A percentile compares a stretch with the other conserved stretches of the same genome.
Evolutionary conservation across 2,888 invertebrate species (phyloP).

Genomic region (Nymphalis polychloros): DNA sequence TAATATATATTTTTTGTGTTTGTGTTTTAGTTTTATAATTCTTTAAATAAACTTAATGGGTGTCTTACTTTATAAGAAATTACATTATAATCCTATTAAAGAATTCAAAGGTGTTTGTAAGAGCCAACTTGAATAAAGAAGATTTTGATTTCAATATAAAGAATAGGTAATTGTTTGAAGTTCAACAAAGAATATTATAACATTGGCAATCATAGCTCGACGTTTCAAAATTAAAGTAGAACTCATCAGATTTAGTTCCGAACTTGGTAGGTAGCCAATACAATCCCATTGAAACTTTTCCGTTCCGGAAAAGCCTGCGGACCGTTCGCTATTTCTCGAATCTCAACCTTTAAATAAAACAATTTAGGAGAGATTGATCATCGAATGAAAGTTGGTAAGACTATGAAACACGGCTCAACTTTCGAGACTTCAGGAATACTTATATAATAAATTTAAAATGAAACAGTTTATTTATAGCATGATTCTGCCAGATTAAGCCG

Average conservation of each 20-base stretch:
- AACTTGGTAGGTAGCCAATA: conserved; percentile 74
- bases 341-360: conserved; percentile 55
- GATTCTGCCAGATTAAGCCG: too few species aligned
- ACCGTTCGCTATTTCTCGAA: conserved; percentile 37
- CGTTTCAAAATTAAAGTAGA: conserved; percentile 47
- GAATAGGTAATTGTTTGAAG: conserved; percentile 12
- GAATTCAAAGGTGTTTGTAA: not conserved
- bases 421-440: conserved; percentile 14
- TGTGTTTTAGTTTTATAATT: too few species aligned
- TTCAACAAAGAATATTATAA: conserved; percentile 27
- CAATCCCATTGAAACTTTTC: conserved; percentile 74
- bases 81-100: too few species aligned
- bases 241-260: conserved; percentile 48
- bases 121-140: too few species aligned
- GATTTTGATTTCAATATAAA: not conserved
- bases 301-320: conserved; percentile 52
- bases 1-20: too few species aligned
- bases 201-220: conserved; percentile 43
- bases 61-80: too few species aligned
- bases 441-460: not conserved
- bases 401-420: conserved; percentile 27
- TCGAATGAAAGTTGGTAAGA: conserved; percentile 51
- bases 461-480: too few species aligned
- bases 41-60: too few species aligned
- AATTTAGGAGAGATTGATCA: conserved; percentile 65